phyloP scores from a whole-genome alignment of 2,113 vertebrate species.

The Alligator sinensis region DNA sequence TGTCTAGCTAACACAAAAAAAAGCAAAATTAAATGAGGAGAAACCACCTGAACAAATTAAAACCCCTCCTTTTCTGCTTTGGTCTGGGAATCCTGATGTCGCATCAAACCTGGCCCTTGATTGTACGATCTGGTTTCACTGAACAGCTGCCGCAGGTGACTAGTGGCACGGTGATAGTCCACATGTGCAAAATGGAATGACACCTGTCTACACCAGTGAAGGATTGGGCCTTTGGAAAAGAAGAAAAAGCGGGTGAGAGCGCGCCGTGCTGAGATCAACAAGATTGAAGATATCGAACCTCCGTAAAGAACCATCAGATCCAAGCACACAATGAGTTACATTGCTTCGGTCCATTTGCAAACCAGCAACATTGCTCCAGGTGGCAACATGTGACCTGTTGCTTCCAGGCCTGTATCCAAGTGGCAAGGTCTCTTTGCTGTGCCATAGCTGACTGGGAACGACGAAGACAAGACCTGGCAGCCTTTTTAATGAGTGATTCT shows the following conservation, averaged over 20 bases:
- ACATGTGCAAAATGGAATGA: background rate
- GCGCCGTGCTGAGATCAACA: background rate
- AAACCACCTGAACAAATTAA: background rate
- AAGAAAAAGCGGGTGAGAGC: no score
- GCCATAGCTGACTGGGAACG: background rate
- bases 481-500: background rate
- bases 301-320: background rate
- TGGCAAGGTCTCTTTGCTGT: background rate
- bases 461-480: background rate
- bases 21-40: background rate
- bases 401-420: background rate
- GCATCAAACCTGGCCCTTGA: background rate
- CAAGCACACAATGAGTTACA: background rate
- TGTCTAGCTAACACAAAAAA: fast-evolving
- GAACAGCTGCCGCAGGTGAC: slow-evolving; percentile 45
- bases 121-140: slow-evolving; percentile 16
- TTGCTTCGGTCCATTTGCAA: background rate
- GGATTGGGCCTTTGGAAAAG: no score
- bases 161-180: background rate
- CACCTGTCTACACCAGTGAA: no score
- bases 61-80: background rate
- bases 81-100: background rate
- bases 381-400: background rate
- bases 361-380: background rate
- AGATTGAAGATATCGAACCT: background rate